These are phyloP conservation scores for Phaethon lepturus DNA, from an alignment of 2,113 vertebrate genomes.

Conservation along the genomic window DNA sequence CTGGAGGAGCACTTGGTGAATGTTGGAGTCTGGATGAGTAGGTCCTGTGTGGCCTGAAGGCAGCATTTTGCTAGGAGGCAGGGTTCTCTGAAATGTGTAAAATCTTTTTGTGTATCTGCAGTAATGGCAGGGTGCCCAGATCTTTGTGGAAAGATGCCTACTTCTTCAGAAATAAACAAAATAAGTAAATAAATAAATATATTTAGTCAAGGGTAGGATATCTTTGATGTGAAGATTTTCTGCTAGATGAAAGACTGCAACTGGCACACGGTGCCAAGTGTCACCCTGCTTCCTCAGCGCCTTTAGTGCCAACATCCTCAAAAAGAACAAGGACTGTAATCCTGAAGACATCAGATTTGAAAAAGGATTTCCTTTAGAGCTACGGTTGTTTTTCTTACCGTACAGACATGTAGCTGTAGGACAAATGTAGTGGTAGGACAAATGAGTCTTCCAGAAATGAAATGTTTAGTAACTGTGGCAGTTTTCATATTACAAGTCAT, in stretches of 20 bases:
- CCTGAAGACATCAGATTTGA: constrained; percentile 15
- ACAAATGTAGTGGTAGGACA: neutral
- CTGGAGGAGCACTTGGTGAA: neutral
- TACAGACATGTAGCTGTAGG: neutral
- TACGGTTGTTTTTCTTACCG: constrained; percentile 25
- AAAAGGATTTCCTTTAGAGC: constrained; percentile 58
- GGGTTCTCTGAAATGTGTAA: neutral
- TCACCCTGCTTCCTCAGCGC: constrained; percentile 16
- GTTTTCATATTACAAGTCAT: neutral
- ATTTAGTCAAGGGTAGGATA: neutral
- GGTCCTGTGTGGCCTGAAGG: neutral
- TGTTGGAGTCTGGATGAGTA: neutral
- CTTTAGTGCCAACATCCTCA: constrained; percentile 52
- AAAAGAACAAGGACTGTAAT: constrained; percentile 14
- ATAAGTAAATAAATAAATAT: neutral
- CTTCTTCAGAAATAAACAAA: constrained; percentile 32
- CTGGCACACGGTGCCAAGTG: neutral
- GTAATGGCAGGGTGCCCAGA: constrained; percentile 11
- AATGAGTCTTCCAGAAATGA: neutral
- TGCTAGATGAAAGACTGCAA: constrained; percentile 49
- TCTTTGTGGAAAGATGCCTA: constrained; percentile 1
- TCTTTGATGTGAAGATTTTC: constrained; percentile 59
- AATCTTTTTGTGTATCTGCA: neutral
- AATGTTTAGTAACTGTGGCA: neutral
- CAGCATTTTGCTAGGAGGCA: neutral